These are phyloP conservation scores for Drosophila ananassae DNA, from an alignment of 1,140 invertebrate species.

Conservation along the genomic window DNA sequence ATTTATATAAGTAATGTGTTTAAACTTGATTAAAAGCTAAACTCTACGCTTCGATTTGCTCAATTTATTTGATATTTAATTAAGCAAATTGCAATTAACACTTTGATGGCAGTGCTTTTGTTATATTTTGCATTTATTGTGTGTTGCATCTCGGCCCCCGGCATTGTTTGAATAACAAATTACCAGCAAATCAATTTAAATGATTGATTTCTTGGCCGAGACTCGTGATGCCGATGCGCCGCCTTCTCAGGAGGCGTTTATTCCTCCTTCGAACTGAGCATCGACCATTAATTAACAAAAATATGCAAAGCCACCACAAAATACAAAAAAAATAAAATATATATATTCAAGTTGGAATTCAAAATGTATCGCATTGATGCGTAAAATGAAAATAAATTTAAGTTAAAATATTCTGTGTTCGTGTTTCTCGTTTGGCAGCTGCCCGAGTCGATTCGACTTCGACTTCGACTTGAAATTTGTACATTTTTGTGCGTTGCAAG, in stretches of 20 bases:
- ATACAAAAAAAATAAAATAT: constrained; percentile 30
- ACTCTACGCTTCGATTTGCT: constrained; percentile 54
- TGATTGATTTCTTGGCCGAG: constrained; percentile 78
- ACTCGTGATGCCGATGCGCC: constrained; percentile 54
- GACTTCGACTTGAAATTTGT: constrained; percentile 50
- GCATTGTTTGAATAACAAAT: constrained; percentile 76
- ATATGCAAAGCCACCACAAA: constrained; percentile 66
- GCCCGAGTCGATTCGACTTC: constrained; percentile 13
- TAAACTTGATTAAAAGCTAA: constrained; percentile 63
- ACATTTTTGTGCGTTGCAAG: constrained; percentile 72
- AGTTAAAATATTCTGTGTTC: constrained; percentile 78
- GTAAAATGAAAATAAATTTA: constrained; percentile 78
- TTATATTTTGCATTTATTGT: constrained; percentile 31
- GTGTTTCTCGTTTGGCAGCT: constrained; percentile 69
- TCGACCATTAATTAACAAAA: constrained; percentile 70
- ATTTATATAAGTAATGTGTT: neutral
- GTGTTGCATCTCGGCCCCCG: constrained; percentile 62
- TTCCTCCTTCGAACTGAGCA: constrained; percentile 39
- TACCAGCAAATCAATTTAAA: constrained; percentile 77
- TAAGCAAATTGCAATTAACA: constrained; percentile 73
- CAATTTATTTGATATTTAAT: constrained; percentile 73
- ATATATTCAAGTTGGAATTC: constrained; percentile 36
- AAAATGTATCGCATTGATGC: constrained; percentile 52
- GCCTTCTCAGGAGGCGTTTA: constrained; percentile 22
- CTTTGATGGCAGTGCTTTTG: constrained; percentile 51